A percentile compares a stretch with the other conserved stretches of the same genome.
Evolutionary conservation across 1,140 invertebrate genomes (phyloP).

Genomic region (Aphelenchoides besseyi): DNA sequence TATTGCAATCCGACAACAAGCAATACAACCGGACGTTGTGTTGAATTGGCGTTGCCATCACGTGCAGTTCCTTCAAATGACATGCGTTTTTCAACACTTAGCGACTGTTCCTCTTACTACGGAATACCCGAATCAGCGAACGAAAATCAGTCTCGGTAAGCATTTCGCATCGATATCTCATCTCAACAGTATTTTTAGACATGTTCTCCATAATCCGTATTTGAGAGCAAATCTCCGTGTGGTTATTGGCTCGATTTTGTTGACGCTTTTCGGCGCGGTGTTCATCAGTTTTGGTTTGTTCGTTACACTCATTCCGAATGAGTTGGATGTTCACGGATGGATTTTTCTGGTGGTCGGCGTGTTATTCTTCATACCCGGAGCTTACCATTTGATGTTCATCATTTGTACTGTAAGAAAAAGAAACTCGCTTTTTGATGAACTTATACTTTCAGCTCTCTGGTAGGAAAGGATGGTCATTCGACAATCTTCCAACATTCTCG

Average conservation of each 20-base stretch:
- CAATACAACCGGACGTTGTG: neutral
- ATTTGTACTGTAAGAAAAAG: conserved; percentile 38
- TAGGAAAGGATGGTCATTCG: conserved; percentile 51
- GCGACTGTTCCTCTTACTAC: conserved; percentile 39
- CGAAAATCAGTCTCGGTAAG: conserved; percentile 35
- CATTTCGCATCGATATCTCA: no score
- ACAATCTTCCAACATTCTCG: conserved; percentile 47
- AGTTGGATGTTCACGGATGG: conserved; percentile 52
- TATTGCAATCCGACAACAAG: conserved; percentile 23
- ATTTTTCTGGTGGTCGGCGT: conserved; percentile 50
- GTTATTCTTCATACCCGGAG: conserved; percentile 52
- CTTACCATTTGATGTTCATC: conserved; percentile 49
- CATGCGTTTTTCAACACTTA: conserved; percentile 40
- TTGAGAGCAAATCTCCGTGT: conserved; percentile 48
- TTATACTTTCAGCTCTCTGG: no score
- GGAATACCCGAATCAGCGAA: conserved; percentile 31
- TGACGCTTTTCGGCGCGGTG: conserved; percentile 38
- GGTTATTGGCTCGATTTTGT: conserved; percentile 42
- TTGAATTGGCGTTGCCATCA: conserved; percentile 20
- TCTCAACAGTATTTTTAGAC: no score
- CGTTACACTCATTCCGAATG: conserved; percentile 46
- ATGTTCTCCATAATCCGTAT: conserved; percentile 38
- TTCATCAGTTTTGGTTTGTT: conserved; percentile 42
- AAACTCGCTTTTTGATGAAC: no score
- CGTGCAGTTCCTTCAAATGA: conserved; percentile 5